Evolutionary conservation across 2,888 invertebrate genomes (phyloP), one percentile per base, ranked within the genome.

Genomic region (Himalopsyche tibetana): DNA sequence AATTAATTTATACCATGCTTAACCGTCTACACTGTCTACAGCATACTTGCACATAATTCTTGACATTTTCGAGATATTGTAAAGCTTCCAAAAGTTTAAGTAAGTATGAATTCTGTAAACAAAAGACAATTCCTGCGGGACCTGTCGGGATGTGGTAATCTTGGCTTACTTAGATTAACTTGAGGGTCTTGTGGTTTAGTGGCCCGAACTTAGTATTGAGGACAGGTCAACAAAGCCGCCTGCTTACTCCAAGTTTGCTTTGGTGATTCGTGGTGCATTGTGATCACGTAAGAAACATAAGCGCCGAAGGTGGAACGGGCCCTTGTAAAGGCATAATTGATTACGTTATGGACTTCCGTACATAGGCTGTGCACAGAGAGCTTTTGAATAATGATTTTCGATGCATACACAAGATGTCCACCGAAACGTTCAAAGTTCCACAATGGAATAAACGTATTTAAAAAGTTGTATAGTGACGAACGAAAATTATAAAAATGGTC

Each of bases 81-180:
- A 36, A 74, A 74, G 74, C 36, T 74, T 63, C n/a, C 19, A 63
- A 63, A 63, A 63, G n/a, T 63, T 63, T 74, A 12, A 12, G 6
- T 74, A 74, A 38, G 74, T 74, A 74, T 74, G 74, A 19, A 74
- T 28, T 36, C 38, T 74, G 74, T 74, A 74, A 74, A 74, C 74
- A 74, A 74, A 74, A 38, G 74, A 74, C 74, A 36, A 36, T 36
- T 74, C 74, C 74, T 74, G 15, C 11, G 74, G 38, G 74, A 38
- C 28, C 36, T 74, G 84, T 79, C 36, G 28, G 74, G 28, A 84
- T 84, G 84, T 55, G 84, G 84, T 80, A 74, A 74, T 74, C 84
- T 84, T 84, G 84, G 83, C 55, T 63, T 55, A 83, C 63, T 83
- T 83, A 56, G 84, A 84, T 84, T 84, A 84, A 84, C 74, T 74